These are phyloP conservation scores for Drosophila athabasca DNA, from an alignment of 1,140 invertebrate species.

Conservation along the genomic window DNA sequence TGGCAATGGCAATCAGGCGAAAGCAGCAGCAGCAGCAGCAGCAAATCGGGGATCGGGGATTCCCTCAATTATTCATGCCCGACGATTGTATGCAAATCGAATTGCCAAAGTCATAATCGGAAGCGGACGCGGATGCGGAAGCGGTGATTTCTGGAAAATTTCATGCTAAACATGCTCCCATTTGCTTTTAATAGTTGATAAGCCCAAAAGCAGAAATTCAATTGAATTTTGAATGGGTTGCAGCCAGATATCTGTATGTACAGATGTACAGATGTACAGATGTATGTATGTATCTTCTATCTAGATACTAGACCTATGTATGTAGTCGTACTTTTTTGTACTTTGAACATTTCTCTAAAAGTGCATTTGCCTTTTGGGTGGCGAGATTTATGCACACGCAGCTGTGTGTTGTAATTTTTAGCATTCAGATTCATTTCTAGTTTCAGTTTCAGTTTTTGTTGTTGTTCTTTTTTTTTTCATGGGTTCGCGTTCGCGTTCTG, in stretches of 20 bases:
- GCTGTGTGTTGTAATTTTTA: constrained; percentile 81
- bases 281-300: neutral
- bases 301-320: too few species aligned
- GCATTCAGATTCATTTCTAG: constrained; percentile 57
- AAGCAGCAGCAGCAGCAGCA: constrained; percentile 14
- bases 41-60: constrained; percentile 25
- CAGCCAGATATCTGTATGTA: constrained; percentile 4
- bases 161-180: constrained; percentile 72
- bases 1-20: constrained; percentile 36
- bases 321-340: constrained; percentile 27
- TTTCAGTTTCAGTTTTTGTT: constrained; percentile 18
- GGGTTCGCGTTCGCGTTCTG: constrained; percentile 8
- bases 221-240: constrained; percentile 59
- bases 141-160: constrained; percentile 57
- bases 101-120: constrained; percentile 71
- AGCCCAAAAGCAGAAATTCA: constrained; percentile 45
- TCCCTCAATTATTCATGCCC: constrained; percentile 71
- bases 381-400: constrained; percentile 78
- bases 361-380: constrained; percentile 38
- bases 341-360: constrained; percentile 49
- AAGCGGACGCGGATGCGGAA: neutral
- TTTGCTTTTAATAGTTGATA: constrained; percentile 79
- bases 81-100: constrained; percentile 75
- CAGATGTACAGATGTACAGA: neutral
- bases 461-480: constrained; percentile 23